Base-by-base conservation (phyloP, 2,113 vertebrate species). In the Nansenia antarctica region DNA sequence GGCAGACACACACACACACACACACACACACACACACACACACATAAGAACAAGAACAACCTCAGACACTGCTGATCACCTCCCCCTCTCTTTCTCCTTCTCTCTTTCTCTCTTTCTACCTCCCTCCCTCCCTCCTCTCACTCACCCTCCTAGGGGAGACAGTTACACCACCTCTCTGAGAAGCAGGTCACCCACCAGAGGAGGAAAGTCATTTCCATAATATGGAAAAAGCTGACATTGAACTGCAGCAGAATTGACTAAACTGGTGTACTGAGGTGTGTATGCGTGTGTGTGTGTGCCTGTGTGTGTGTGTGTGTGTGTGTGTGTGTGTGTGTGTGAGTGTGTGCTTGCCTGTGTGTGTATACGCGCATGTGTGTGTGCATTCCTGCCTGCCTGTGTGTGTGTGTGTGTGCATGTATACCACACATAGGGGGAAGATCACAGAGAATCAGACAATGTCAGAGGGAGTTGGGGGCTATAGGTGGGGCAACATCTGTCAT, bases 151-250 rank as follows among this genome's bases (percentile, higher is more conserved):
- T 35, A 37, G 6, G 69, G 71, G 72, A 73, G 55, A 39, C 64
- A 66, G 74, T 73, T 79, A 77, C 54, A 32, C 47, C 66, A 74
- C 67, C 67, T 31, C 45, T 62, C 69, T 69, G 45, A 79, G 66
- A 75, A 73, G 60, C 11, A 20, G 52, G 65, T 70, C 64, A 72
- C 72, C 62, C 49, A 69, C 71, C 57, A 67, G 74, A 74, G 73
- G 37, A 69, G 74, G 45, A 55, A 65, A 37, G 67, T 63, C 58
- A 72, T 80, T 80, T 73, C 70, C 77, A 78, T 73, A 70, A 63
- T 18, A 47, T 12, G 12, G 66, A 73, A 7, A 49, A 53, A 65
- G 34, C n/a, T 67, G 20, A 35, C 45, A 67, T 59, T 18, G 29
- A 57, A 73, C 66, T 15, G 32, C 9, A 74, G 61, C 73, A 78